These are phyloP conservation scores for Sphinx pinastri DNA, from an alignment of 2,888 invertebrate species.

Conservation along the genomic window DNA sequence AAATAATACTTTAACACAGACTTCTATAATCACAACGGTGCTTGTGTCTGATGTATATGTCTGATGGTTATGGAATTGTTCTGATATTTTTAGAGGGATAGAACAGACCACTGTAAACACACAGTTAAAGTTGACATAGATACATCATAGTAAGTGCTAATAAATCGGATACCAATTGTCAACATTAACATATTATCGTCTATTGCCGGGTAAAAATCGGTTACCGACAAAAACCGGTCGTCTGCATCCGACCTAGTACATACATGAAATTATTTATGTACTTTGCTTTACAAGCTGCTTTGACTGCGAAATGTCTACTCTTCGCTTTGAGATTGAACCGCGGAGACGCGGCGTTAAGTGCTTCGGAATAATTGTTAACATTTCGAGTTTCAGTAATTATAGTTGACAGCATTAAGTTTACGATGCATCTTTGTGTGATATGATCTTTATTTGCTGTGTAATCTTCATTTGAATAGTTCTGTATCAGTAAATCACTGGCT, in stretches of 20 bases:
- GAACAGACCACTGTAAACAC: too few relatives aligned
- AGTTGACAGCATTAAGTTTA: neutral
- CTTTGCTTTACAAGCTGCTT: constrained; percentile 24
- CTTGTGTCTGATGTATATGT: too few relatives aligned
- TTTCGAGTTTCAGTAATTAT: neutral
- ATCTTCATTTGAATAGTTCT: neutral
- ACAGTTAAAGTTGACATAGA: too few relatives aligned
- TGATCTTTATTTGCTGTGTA: neutral
- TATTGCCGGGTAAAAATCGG: too few relatives aligned
- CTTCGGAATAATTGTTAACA: constrained; percentile 6
- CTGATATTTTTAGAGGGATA: too few relatives aligned
- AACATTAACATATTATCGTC: too few relatives aligned
- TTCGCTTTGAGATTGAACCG: constrained; percentile 13
- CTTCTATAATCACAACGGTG: too few relatives aligned
- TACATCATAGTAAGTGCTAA: too few relatives aligned
- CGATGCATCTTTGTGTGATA: neutral
- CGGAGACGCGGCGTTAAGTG: neutral
- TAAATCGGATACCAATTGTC: too few relatives aligned
- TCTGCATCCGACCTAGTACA: constrained; percentile 34
- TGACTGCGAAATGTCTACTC: constrained; percentile 16
- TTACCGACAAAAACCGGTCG: too few relatives aligned
- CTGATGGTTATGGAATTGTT: too few relatives aligned
- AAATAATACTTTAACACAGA: too few relatives aligned
- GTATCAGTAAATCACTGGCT: neutral
- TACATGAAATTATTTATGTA: constrained; percentile 38